Conservation (phyloP, 2,797 vertebrate species). For the Acrossocheilus fasciatus region DNA sequence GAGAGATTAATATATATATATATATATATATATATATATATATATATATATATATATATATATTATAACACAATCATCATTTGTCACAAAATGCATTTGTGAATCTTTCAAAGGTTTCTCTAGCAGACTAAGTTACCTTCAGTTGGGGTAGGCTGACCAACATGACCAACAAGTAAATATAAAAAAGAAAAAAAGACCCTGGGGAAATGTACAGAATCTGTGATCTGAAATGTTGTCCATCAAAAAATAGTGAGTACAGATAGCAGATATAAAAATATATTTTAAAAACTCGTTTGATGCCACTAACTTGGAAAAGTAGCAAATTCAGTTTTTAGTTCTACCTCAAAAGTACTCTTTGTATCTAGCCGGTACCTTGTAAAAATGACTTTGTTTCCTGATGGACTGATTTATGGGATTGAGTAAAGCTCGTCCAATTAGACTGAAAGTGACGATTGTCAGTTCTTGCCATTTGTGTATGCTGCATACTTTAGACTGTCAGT, state of each 20-base stretch:
- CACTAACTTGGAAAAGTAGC: neutral
- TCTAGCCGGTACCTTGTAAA: neutral
- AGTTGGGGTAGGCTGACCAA: neutral
- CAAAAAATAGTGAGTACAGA: neutral
- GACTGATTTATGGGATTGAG: neutral
- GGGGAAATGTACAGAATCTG: neutral
- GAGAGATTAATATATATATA: neutral
- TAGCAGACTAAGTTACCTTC: neutral
- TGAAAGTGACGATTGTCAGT: neutral
- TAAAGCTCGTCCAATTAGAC: neutral
- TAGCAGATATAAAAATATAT: neutral
- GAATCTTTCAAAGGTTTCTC: neutral
- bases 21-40: too few relatives aligned
- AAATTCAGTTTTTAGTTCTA: neutral
- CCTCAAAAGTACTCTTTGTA: neutral
- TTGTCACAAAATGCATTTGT: neutral
- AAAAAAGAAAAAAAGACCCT: neutral
- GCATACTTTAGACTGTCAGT: neutral
- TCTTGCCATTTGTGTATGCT: constrained; percentile 4
- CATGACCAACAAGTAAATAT: neutral
- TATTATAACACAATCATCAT: neutral
- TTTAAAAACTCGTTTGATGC: neutral
- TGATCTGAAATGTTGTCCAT: neutral
- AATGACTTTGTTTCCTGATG: neutral
- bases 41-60: neutral